phyloP scores from a whole-genome alignment of 2,888 invertebrate species.

The Acanthopleura granulata region DNA sequence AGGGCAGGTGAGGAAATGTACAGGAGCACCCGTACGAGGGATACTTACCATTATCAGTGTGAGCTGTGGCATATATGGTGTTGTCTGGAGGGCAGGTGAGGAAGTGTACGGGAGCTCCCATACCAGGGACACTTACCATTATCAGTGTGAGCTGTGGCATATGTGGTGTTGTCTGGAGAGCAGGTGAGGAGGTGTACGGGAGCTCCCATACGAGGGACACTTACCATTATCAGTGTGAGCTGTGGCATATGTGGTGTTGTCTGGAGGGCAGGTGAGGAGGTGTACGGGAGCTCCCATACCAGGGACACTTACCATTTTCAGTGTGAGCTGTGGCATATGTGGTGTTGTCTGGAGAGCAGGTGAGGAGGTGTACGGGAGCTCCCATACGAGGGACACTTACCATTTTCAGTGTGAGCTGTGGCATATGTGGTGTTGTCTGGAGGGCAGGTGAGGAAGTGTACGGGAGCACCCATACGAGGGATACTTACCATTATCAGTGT shows the following conservation, averaged over 20 bases:
- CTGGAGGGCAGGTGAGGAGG: not conserved
- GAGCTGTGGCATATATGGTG: conserved; percentile 77
- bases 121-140: not conserved
- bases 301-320: conserved; percentile 74
- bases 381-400: conserved; percentile 46
- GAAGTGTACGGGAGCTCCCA: conserved; percentile 78
- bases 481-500: conserved; percentile 78
- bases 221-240: conserved; percentile 1
- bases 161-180: not conserved
- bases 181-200: not conserved
- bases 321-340: conserved; percentile 77
- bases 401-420: conserved; percentile 79
- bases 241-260: not conserved
- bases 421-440: conserved; percentile 76
- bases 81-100: conserved; percentile 77
- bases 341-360: conserved; percentile 75
- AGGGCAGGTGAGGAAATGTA: too few species aligned
- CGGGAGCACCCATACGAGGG: not conserved
- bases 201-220: not conserved
- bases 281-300: not conserved
- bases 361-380: not conserved
- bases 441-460: conserved; percentile 69
- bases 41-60: conserved; percentile 77
- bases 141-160: not conserved
- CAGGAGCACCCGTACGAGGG: not conserved